Conservation (phyloP, 2,113 vertebrate genomes). For the Cavia aperea region DNA sequence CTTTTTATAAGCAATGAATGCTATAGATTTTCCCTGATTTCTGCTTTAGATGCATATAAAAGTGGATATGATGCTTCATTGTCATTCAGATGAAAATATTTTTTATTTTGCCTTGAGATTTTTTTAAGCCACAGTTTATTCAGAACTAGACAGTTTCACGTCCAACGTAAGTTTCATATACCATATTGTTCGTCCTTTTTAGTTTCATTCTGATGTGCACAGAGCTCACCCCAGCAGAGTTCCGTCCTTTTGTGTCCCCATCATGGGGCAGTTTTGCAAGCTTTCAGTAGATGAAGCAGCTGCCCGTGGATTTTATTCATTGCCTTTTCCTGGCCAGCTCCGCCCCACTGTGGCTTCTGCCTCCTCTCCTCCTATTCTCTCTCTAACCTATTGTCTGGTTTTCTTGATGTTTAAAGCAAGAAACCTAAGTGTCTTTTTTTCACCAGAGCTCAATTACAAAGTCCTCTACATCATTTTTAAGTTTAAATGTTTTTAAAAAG, state of each 20-base stretch:
- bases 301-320: accelerated
- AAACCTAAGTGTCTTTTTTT: neutral
- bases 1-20: neutral
- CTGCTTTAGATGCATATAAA: neutral
- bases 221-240: neutral
- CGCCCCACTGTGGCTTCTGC: neutral
- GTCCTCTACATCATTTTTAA: neutral
- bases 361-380: too few relatives aligned
- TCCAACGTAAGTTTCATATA: neutral
- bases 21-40: neutral
- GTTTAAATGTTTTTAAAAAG: neutral
- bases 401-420: neutral
- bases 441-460: neutral
- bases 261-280: neutral
- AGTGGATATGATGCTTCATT: neutral
- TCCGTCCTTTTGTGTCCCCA: neutral
- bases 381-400: neutral
- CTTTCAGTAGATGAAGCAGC: neutral
- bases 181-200: neutral
- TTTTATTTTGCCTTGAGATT: neutral
- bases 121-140: neutral
- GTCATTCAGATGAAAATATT: neutral
- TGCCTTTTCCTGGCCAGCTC: neutral
- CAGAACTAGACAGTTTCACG: neutral
- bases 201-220: neutral